Evolutionary conservation across 2,888 invertebrate species (phyloP), one percentile per base, ranked within the genome.

Genomic region (Agonopterix alstromeriana): DNA sequence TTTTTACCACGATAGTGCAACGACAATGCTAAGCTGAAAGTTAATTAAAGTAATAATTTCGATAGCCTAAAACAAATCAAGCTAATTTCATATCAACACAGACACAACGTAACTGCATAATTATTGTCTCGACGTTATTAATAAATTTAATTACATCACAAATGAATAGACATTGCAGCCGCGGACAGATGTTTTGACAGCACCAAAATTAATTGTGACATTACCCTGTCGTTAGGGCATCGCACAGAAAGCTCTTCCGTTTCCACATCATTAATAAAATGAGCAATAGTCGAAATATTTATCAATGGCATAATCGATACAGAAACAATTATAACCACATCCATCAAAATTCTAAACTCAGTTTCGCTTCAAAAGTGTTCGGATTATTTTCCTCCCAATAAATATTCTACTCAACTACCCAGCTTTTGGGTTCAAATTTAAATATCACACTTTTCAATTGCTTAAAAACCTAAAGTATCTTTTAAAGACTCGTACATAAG

Each of bases 251-350:
- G 75, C 71, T 85, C 84, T 86, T 86, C 84, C 87, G 83, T 73
- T 86, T 86, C 83, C 79, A 84, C 69, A 75, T 87, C 86, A 87
- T 88, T 87, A 85, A 87, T 86, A 88, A 87, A 86, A 86, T 86
- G 86, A 86, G 86, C 80, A 83, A 87, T 87, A 82, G 86, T 82
- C 80, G 81, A 80, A 86, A 84, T 87, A 84, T 87, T 85, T 86
- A 87, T 87, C 87, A 87, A 86, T 87, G 87, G 85, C 87, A 88
- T 88, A 87, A 88, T 88, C 88, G 87, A 88, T 87, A 87, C 85
- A 82, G 84, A 86, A 88, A 88, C 87, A 88, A 88, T 88, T 88
- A 88, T 87, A 88, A 88, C 80, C 78, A 77, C 86, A 88, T 88
- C 80, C 80, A 88, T 88, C 88, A 87, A 86, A 82, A 85, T 82